A percentile compares a stretch with the other conserved stretches of the same genome.
Conservation (phyloP, 2,888 invertebrate genomes). For the Yponomeuta sedellus region DNA sequence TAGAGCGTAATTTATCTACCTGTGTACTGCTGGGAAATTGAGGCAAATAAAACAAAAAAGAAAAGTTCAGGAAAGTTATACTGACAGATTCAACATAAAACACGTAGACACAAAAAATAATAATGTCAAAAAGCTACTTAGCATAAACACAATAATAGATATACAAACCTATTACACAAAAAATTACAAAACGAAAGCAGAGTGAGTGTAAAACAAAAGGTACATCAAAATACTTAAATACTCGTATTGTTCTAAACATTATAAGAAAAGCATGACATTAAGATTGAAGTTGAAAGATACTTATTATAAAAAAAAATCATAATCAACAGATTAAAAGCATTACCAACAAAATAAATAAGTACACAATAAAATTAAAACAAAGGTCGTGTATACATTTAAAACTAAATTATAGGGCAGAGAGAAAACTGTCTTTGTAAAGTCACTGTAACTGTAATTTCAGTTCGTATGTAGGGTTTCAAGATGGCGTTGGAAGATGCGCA, state of each 20-base stretch:
- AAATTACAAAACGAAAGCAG: constrained; percentile 18
- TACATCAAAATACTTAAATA: constrained; percentile 25
- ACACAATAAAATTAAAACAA: constrained; percentile 11
- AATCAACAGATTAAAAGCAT: constrained; percentile 17
- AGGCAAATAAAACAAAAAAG: constrained; percentile 28
- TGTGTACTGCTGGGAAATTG: background rate
- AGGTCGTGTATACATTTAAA: constrained; percentile 18
- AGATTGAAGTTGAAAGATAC: background rate
- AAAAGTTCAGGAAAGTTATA: constrained; percentile 24
- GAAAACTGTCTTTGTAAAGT: constrained; percentile 7
- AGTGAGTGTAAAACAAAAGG: constrained; percentile 24
- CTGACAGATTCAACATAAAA: constrained; percentile 8
- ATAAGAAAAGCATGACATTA: background rate
- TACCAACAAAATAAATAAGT: constrained; percentile 17
- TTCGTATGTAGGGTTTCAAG: constrained; percentile 1
- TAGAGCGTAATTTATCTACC: too few species aligned
- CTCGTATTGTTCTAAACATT: constrained; percentile 23
- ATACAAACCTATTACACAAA: background rate
- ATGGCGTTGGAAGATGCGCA: background rate
- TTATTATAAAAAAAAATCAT: constrained; percentile 18
- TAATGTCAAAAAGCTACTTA: background rate
- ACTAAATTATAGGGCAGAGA: constrained; percentile 16
- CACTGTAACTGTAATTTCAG: constrained; percentile 12
- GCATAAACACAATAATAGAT: constrained; percentile 5
- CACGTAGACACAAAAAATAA: background rate